These are phyloP conservation scores for Cyrtonyx montezumae DNA, from an alignment of 2,113 vertebrate genomes.

Conservation along the genomic window DNA sequence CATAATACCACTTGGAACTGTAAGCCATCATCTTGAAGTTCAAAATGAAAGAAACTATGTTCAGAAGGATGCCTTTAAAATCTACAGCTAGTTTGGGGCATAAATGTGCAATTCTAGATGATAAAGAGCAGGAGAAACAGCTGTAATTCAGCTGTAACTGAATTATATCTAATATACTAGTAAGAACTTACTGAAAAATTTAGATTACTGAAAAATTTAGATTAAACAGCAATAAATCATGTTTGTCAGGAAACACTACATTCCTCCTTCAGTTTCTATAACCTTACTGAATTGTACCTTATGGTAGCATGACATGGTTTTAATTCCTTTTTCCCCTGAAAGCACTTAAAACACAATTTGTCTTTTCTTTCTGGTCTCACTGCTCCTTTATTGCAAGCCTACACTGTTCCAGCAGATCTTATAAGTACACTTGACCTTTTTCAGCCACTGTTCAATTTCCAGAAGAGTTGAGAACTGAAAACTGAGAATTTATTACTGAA, in stretches of 20 bases:
- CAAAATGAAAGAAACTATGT: not conserved
- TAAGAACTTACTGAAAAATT: not conserved
- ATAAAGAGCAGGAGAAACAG: constrained; percentile 2
- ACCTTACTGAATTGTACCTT: not conserved
- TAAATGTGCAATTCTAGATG: not conserved
- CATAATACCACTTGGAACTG: not conserved
- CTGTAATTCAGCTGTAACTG: not conserved
- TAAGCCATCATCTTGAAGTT: not conserved
- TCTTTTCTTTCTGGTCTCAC: not conserved
- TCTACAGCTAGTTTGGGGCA: not conserved
- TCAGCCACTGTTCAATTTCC: not conserved
- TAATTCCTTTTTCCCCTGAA: not conserved
- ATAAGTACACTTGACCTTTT: not conserved
- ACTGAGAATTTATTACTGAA: not conserved
- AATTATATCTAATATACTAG: not conserved
- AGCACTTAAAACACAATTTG: not conserved
- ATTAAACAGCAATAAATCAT: not conserved
- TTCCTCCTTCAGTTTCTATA: not conserved
- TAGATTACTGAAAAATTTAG: not conserved
- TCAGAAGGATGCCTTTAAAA: not conserved
- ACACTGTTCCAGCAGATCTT: not conserved
- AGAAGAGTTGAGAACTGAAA: not conserved
- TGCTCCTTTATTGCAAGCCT: not conserved
- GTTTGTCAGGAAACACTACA: not conserved
- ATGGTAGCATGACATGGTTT: not conserved